Evolutionary conservation across 2,888 invertebrate genomes (phyloP), one percentile per base, ranked within the genome.

Genomic region (Trilocha varians): DNA sequence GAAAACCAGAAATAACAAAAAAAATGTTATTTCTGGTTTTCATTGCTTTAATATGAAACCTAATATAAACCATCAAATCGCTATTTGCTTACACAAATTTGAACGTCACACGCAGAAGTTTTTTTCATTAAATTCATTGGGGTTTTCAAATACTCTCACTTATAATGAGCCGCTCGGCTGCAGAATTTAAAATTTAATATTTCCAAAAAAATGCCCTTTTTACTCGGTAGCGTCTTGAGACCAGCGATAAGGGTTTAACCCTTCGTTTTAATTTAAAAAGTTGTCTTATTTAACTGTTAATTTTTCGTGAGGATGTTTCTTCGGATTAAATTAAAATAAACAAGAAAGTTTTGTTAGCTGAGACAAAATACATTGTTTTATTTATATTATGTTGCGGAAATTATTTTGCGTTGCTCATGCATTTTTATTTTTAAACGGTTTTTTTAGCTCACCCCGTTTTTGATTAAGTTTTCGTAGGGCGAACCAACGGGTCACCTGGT

Each of bases 111-210:
- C n/a, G n/a, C n/a, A n/a, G n/a, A n/a, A n/a, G n/a, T n/a, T n/a
- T n/a, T n/a, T n/a, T n/a, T 25, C 25, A 25, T 2, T 9, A 5
- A 6, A 25, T 9, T 3, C 25, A 25, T 25, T 25, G 2, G 25
- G 8, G 57, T 57, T 56, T 63, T 61, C 59, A 50, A 73, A 68
- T 53, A 57, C 63, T 69, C 62, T 67, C 62, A 59, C 59, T 54
- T 65, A 62, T 79, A 82, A 82, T 77, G 82, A 82, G 74, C 62
- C 68, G 59, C 63, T 59, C 69, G 62, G 57, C 57, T 52, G 46
- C 38, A 69, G 62, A 71, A 75, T 59, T 61, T 65, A 57, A 57
- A 62, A 59, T 66, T 62, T 53, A 56, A 61, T 59, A 64, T 48
- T 47, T 43, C 25, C 11, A 45, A 52, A 45, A 50, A 53, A 50